phyloP scores from a whole-genome alignment of 2,888 invertebrate genomes.

The Mayetiola destructor region DNA sequence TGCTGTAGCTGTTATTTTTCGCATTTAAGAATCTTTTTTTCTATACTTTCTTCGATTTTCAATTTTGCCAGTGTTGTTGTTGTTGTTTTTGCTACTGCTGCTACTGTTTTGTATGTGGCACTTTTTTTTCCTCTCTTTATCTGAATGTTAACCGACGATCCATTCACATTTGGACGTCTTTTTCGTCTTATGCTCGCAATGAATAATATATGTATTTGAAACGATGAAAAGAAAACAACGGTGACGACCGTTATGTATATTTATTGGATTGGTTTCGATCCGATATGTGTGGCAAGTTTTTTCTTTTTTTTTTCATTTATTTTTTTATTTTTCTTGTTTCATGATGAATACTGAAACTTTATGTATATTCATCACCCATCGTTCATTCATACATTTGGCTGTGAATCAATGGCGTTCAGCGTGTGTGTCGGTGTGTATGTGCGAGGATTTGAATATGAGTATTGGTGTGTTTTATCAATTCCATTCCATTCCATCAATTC shows the following conservation, averaged over 20 bases:
- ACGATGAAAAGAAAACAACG: too few species aligned
- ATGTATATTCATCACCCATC: too few species aligned
- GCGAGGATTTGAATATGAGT: too few species aligned
- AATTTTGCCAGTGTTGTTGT: constrained; percentile 2
- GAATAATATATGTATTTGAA: neutral
- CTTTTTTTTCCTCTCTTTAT: neutral
- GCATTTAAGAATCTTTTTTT: neutral
- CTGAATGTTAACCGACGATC: too few species aligned
- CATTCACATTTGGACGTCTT: neutral
- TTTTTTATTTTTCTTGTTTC: too few species aligned
- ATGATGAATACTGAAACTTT: too few species aligned
- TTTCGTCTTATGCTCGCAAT: neutral
- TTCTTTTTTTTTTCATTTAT: too few species aligned
- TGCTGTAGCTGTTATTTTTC: neutral
- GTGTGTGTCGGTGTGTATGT: too few species aligned
- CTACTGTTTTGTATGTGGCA: neutral
- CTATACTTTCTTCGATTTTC: too few species aligned
- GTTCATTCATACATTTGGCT: too few species aligned
- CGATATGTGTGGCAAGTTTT: neutral
- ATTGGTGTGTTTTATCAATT: too few species aligned
- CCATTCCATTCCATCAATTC: neutral
- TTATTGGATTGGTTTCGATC: neutral
- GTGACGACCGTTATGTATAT: neutral
- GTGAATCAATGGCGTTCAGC: too few species aligned
- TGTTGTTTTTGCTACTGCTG: neutral